These are phyloP conservation scores for Caenorhabditis virilis DNA, from an alignment of 2,888 invertebrate genomes.

Conservation along the genomic window DNA sequence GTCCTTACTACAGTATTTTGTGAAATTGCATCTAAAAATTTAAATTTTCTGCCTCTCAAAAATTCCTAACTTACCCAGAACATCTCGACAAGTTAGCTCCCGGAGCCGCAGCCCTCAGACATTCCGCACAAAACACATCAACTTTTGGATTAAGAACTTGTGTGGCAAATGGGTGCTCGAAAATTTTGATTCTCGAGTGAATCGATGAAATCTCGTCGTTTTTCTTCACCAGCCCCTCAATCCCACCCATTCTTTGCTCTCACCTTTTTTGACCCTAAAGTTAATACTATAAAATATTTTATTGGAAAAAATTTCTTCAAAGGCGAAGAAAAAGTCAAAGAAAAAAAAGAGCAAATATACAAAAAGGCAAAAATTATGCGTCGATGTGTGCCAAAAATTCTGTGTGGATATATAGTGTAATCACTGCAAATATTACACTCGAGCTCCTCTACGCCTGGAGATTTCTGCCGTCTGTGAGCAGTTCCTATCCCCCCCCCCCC, in stretches of 20 bases:
- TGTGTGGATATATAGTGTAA: constrained; percentile 13
- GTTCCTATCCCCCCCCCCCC: too few species aligned
- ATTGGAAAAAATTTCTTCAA: too few species aligned
- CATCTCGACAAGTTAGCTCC: constrained; percentile 58
- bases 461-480: too few species aligned
- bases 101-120: constrained; percentile 51
- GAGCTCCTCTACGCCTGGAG: too few species aligned
- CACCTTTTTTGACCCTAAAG: too few species aligned
- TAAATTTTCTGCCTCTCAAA: too few species aligned
- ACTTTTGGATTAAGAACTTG: constrained; percentile 55
- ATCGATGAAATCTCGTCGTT: constrained; percentile 44
- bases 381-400: neutral
- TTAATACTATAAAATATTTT: too few species aligned
- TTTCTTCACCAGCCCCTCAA: neutral
- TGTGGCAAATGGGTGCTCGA: constrained; percentile 64
- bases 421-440: constrained; percentile 40
- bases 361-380: too few species aligned
- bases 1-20: constrained; percentile 61
- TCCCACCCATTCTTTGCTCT: neutral
- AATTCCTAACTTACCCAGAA: too few species aligned
- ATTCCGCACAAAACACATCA: constrained; percentile 61
- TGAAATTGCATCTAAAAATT: constrained; percentile 44
- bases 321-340: too few species aligned
- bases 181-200: constrained; percentile 52
- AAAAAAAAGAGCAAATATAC: too few species aligned